Conservation (phyloP, 2,113 vertebrate genomes). For the Macrotis lagotis region DNA sequence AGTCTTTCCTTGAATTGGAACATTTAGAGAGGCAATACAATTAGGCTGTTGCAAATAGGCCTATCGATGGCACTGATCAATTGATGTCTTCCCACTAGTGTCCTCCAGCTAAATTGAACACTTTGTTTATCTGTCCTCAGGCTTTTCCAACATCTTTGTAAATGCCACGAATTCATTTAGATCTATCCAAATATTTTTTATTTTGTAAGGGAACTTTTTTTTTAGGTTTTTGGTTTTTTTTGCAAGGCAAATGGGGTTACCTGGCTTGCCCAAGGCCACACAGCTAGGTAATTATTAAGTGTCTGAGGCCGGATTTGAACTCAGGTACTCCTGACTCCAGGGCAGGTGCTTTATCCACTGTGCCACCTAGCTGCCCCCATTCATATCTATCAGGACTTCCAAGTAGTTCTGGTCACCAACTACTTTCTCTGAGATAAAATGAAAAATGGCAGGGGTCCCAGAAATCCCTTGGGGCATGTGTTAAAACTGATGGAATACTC, state of each 20-base stretch:
- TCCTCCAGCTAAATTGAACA: background rate
- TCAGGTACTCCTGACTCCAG: too few relatives aligned
- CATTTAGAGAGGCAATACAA: background rate
- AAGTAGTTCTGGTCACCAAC: background rate
- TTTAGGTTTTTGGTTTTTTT: too few relatives aligned
- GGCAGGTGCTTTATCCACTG: too few relatives aligned
- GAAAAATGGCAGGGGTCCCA: background rate
- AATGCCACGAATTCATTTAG: background rate
- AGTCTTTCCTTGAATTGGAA: background rate
- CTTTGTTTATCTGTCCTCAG: background rate
- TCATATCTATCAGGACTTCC: background rate
- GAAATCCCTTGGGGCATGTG: background rate
- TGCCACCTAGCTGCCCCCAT: too few relatives aligned
- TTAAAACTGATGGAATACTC: background rate
- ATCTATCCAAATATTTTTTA: too few relatives aligned
- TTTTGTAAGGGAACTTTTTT: too few relatives aligned
- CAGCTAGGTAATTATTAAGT: too few relatives aligned
- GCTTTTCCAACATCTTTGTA: background rate
- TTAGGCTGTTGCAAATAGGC: background rate
- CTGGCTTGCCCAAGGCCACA: too few relatives aligned
- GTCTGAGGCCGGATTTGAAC: too few relatives aligned
- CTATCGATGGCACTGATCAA: background rate
- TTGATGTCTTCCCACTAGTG: background rate
- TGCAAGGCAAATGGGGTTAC: too few relatives aligned
- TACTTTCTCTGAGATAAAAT: background rate